Conservation (phyloP, 2,888 invertebrate species). For the Thymelicus acteon region DNA sequence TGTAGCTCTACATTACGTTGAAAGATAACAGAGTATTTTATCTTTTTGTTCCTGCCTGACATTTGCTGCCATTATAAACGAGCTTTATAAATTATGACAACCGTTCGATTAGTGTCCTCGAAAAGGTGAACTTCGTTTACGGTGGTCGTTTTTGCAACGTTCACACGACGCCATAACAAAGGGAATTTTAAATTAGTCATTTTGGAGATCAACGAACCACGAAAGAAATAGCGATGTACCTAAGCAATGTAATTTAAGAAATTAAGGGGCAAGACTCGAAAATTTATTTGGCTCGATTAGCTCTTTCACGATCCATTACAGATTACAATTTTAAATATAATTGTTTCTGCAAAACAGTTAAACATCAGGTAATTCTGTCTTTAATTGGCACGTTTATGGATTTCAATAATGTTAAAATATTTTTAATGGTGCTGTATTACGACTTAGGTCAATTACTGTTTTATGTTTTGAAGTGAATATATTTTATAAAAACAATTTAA, state of each 20-base stretch:
- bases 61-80: slow-evolving; percentile 61
- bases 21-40: slow-evolving; percentile 81
- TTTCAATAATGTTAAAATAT: background rate
- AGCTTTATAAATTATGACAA: slow-evolving; percentile 70
- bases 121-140: slow-evolving; percentile 58
- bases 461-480: background rate
- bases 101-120: slow-evolving; percentile 58
- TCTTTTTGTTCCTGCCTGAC: slow-evolving; percentile 72
- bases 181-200: slow-evolving; percentile 40
- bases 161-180: slow-evolving; percentile 55
- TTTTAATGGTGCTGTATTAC: background rate
- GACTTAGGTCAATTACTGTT: background rate
- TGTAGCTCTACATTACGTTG: slow-evolving; percentile 75
- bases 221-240: slow-evolving; percentile 28
- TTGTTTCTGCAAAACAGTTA: background rate
- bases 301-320: slow-evolving; percentile 3
- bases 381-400: background rate
- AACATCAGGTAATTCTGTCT: background rate
- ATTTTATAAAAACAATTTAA: background rate
- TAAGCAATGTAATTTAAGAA: slow-evolving; percentile 3
- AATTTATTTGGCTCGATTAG: background rate
- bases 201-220: slow-evolving; percentile 61
- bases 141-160: slow-evolving; percentile 57
- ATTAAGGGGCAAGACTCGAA: background rate
- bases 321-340: background rate